These are phyloP conservation scores for Noctua janthe DNA, from an alignment of 2,888 invertebrate species.

Conservation along the genomic window DNA sequence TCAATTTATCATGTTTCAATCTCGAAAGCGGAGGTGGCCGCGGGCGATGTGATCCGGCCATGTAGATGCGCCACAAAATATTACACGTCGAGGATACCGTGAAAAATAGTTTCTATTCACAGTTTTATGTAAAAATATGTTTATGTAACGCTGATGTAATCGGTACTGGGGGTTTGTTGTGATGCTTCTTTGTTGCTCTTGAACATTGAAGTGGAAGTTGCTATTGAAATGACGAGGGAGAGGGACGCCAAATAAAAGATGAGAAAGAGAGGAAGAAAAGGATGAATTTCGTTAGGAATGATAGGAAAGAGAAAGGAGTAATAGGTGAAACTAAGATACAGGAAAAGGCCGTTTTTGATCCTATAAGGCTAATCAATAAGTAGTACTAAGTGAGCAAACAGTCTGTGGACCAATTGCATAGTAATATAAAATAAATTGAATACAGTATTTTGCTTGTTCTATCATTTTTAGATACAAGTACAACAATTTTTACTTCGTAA, in stretches of 20 bases:
- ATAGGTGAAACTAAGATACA: neutral
- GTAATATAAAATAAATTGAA: neutral
- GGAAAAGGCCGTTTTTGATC: neutral
- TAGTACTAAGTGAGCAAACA: neutral
- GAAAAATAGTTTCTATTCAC: conserved; percentile 72
- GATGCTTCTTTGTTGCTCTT: conserved; percentile 11
- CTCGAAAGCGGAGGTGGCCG: conserved; percentile 71
- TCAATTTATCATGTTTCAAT: conserved; percentile 86
- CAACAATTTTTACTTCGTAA: neutral
- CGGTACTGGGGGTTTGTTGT: conserved; percentile 29
- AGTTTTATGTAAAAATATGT: conserved; percentile 67
- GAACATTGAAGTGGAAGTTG: conserved; percentile 23
- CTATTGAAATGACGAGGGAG: too few relatives aligned
- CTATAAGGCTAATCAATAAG: neutral
- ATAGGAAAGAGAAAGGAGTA: too few relatives aligned
- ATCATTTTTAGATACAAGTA: neutral
- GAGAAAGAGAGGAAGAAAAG: too few relatives aligned
- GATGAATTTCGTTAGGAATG: too few relatives aligned
- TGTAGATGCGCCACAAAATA: conserved; percentile 69
- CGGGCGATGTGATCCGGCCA: conserved; percentile 67
- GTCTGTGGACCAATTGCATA: neutral
- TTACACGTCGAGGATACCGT: conserved; percentile 64
- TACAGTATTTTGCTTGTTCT: neutral
- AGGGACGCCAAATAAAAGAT: too few relatives aligned
- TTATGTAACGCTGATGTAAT: conserved; percentile 55